These are phyloP conservation scores for Bungarus multicinctus DNA, from an alignment of 2,113 vertebrate species.

Conservation along the genomic window DNA sequence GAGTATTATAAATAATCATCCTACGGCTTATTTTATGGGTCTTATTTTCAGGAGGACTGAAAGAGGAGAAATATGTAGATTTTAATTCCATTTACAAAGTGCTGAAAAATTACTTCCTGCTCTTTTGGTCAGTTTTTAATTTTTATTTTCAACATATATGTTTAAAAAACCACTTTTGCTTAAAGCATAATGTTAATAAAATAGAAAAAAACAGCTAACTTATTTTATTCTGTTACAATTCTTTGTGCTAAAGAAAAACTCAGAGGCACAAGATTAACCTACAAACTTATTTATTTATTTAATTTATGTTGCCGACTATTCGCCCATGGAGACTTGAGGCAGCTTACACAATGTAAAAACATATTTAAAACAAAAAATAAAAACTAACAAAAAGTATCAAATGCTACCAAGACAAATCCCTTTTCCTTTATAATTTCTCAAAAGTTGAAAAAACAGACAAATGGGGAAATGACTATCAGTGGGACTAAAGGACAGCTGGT, in stretches of 20 bases:
- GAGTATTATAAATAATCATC: too few species aligned
- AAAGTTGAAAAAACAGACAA: slow-evolving; percentile 23
- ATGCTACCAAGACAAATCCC: slow-evolving; percentile 26
- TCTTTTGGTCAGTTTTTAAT: background rate
- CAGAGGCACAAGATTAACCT: slow-evolving; percentile 15
- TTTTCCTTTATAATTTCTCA: slow-evolving; percentile 3
- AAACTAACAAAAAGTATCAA: too few species aligned
- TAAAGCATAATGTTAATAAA: background rate
- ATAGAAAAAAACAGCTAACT: background rate
- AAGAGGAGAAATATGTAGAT: background rate
- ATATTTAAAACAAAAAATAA: too few species aligned
- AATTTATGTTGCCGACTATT: too few species aligned
- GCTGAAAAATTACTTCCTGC: background rate
- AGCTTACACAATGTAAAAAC: too few species aligned
- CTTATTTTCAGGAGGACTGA: too few species aligned
- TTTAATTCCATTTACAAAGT: background rate
- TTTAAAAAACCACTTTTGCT: background rate
- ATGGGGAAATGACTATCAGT: background rate
- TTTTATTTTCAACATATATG: background rate
- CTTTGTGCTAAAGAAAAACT: slow-evolving; percentile 17
- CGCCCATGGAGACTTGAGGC: too few species aligned
- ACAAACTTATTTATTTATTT: background rate
- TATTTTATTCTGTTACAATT: background rate
- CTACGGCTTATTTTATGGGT: too few species aligned
- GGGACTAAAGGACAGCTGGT: slow-evolving; percentile 21